Base-by-base conservation (phyloP, 2,113 vertebrate species). In the Andinoacara biseriatus region DNA sequence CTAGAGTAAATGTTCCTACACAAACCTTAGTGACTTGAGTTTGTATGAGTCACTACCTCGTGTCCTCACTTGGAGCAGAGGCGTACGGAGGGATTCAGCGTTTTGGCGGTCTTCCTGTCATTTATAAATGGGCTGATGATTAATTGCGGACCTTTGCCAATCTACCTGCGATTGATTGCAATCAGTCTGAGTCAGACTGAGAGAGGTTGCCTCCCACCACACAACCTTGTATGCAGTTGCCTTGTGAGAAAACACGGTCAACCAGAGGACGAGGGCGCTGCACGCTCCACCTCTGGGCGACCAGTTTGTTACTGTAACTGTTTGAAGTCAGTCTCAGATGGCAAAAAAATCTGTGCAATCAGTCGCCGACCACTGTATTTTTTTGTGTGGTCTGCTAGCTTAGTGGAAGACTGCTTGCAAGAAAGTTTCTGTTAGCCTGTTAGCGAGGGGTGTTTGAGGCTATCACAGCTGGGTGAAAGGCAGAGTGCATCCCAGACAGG, bases 81-180 rank as follows among this genome's bases (percentile, higher is more conserved):
- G n/a, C n/a, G n/a, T n/a, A n/a, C n/a, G n/a, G n/a, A n/a, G n/a
- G n/a, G n/a, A n/a, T n/a, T n/a, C n/a, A n/a, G n/a, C n/a, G n/a
- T n/a, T n/a, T n/a, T n/a, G n/a, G n/a, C n/a, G n/a, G 26, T 26
- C 26, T 26, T 3, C 26, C 26, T 26, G 3, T 3, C 1, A 18
- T 67, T 67, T 67, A 67, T 46, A 67, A 40, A 46, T 40, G 2
- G 26, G 40, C 17, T 46, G 63, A 22, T 15, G 8, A 67, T 67
- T 67, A 67, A 67, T 67, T 67, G 22, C 63, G 26, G 63, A 67
- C 63, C 24, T 67, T 46, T 67, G 63, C 40, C 63, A 33, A 6
- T 33, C 33, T 33, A 33, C 33, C 33, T 67, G 40, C 40, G 6
- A 18, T 67, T 67, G 63, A 67, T 67, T 67, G 40, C 63, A 67